phyloP scores from a whole-genome alignment of 2,888 invertebrate species.

The Rhogogaster chlorosoma region DNA sequence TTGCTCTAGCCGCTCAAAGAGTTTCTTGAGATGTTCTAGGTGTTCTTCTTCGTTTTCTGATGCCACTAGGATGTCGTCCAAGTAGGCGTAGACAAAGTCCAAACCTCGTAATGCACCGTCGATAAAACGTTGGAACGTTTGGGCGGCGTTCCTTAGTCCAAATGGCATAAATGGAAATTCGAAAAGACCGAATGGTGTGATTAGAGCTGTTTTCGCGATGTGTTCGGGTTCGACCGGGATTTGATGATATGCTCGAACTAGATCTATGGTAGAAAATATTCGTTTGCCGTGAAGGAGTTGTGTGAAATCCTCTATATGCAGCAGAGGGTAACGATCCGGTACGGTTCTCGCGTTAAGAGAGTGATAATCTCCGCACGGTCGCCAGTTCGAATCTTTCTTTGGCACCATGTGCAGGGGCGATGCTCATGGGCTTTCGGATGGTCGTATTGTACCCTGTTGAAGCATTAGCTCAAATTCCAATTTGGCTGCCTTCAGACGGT shows the following conservation, averaged over 20 bases:
- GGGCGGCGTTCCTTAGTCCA: neutral
- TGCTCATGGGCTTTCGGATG: slow-evolving; percentile 65
- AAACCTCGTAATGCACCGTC: neutral
- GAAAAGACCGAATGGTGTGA: slow-evolving; percentile 21
- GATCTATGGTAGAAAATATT: neutral
- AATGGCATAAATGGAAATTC: neutral
- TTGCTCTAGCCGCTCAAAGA: slow-evolving; percentile 56
- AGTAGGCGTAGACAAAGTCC: neutral
- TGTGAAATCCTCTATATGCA: neutral
- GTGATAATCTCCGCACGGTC: slow-evolving; percentile 73
- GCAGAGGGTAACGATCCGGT: slow-evolving; percentile 72
- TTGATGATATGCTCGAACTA: neutral
- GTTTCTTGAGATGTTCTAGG: slow-evolving; percentile 42
- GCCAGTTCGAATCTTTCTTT: slow-evolving; percentile 67
- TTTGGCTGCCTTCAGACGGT: slow-evolving; percentile 64
- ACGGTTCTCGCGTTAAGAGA: slow-evolving; percentile 74
- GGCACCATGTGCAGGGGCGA: slow-evolving; percentile 69
- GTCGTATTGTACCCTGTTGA: slow-evolving; percentile 58
- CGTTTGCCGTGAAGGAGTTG: neutral
- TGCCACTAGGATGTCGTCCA: slow-evolving; percentile 4
- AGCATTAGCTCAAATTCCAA: slow-evolving; percentile 66
- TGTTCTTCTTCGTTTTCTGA: neutral
- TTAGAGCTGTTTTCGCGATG: slow-evolving; percentile 2
- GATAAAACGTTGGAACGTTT: neutral
- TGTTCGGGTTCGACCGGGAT: slow-evolving; percentile 16